A percentile compares a stretch with the other conserved stretches of the same genome.
Evolutionary conservation across 2,113 vertebrate species (phyloP).

Genomic region (Pycnonotus jocosus): DNA sequence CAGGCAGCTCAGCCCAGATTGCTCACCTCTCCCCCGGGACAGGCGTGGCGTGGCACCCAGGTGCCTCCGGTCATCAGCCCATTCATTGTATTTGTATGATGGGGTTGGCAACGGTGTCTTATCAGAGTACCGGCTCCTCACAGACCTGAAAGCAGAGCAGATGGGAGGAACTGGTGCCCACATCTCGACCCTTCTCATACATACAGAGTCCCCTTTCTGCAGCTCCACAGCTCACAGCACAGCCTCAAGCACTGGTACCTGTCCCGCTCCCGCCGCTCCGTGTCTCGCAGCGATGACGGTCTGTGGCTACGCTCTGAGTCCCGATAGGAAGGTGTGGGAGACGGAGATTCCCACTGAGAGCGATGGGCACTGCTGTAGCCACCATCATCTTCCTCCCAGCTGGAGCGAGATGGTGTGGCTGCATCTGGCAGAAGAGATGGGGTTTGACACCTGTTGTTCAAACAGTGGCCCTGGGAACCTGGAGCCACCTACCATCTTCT

Average conservation of each 20-base stretch:
- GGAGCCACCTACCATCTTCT: not conserved
- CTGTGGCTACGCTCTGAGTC: conserved; percentile 85
- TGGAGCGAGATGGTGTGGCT: conserved; percentile 88
- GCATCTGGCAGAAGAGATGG: conserved; percentile 72
- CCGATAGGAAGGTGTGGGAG: conserved; percentile 80
- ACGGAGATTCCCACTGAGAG: conserved; percentile 96
- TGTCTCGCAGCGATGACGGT: conserved; percentile 67
- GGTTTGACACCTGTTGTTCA: not conserved
- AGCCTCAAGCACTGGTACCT: not conserved
- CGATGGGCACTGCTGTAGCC: conserved; percentile 76
- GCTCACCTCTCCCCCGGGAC: conserved; percentile 90
- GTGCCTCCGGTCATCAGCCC: conserved; percentile 91
- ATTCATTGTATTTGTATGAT: conserved; percentile 96
- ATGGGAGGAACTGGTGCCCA: rapidly evolving
- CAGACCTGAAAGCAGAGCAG: conserved; percentile 73
- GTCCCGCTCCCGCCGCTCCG: conserved; percentile 77
- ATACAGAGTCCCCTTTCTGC: not conserved
- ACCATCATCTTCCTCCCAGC: conserved; percentile 96
- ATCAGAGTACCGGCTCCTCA: conserved; percentile 81
- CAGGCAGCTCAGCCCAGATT: not conserved
- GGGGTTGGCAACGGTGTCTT: conserved; percentile 92
- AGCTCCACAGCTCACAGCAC: not conserved
- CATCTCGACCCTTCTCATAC: rapidly evolving
- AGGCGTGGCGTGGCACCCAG: conserved; percentile 89
- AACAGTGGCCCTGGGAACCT: not conserved